Base-by-base conservation (phyloP, 2,888 invertebrate species). In the Pegoplata infirma region DNA sequence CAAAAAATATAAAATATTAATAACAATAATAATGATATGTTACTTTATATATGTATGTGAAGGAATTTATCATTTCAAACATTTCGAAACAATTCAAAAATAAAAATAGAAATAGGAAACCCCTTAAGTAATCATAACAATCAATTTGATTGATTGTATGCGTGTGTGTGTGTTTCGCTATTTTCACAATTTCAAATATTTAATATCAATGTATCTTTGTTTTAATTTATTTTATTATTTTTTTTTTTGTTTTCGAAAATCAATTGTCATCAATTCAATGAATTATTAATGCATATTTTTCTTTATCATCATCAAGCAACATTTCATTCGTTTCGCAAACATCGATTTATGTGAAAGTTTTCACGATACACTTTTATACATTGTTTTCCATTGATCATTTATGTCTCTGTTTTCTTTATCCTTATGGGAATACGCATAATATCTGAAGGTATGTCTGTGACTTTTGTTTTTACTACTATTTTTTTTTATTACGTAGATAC, bases 361-460 rank as follows among this genome's bases (percentile, higher is more conserved):
- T 23, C 53, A 23, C 53, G 51, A 23, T 28, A 46, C 36, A 14
- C 6, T 28, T 44, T 66, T 23, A 23, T 23, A 7, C 32, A 25
- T 36, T 36, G 12, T 36, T 36, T 0, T 2, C 12, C 12, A 36
- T 12, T 4, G 12, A 36, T 12, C 3, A 12, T 36, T 36, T 5
- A 4, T 36, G 2, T 36, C 12, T 10, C 36, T 36, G 36, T 36
- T 12, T 36, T 6, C 6, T 12, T 10, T 36, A 79, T 79, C 75
- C 79, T 79, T 71, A 63, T 79, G 79, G 79, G 79, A 79, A 79
- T 79, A 49, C 21, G 23, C 16, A 72, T 25, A 71, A 53, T 19
- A 21, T 53, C 8, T 25, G 19, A 5, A 16, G 16, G 4, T 6
- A 19, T 17, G 47, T 16, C 21, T 12, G 46, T 25, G 19, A 40